Percentiles rank a stretch among this genome's conserved stretches.
Conservation (phyloP, 2,888 invertebrate species). For the Nasonia oneida region DNA sequence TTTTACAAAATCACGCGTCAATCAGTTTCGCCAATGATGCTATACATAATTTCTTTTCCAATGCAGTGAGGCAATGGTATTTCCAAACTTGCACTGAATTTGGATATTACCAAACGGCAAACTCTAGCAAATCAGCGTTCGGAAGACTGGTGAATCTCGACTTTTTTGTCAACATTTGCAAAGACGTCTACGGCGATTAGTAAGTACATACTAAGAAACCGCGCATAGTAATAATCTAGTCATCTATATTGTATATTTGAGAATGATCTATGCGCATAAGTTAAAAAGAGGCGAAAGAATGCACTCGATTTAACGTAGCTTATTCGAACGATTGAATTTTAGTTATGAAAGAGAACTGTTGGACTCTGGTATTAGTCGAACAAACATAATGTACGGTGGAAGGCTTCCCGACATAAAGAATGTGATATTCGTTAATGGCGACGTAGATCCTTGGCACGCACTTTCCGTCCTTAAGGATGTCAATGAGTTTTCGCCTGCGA, state of each 20-base stretch:
- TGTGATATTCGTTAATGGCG: slow-evolving; percentile 83
- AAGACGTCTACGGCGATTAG: slow-evolving; percentile 78
- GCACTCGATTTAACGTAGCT: not conserved
- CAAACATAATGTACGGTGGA: slow-evolving; percentile 81
- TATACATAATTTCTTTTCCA: slow-evolving; percentile 60
- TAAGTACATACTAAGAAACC: slow-evolving; percentile 63
- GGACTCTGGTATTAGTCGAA: slow-evolving; percentile 76
- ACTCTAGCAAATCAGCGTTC: slow-evolving; percentile 83
- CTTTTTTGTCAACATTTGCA: slow-evolving; percentile 80
- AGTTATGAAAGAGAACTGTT: slow-evolving; percentile 72
- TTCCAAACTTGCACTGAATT: slow-evolving; percentile 94
- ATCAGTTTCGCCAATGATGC: not conserved
- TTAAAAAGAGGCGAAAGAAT: not conserved
- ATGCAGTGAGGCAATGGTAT: slow-evolving; percentile 86
- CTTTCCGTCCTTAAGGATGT: slow-evolving; percentile 80
- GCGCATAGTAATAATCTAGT: not conserved
- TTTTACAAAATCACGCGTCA: not conserved
- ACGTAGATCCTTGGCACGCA: slow-evolving; percentile 82
- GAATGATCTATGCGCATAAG: not conserved
- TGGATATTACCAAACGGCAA: slow-evolving; percentile 90
- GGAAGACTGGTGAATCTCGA: slow-evolving; percentile 80
- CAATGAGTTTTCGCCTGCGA: slow-evolving; percentile 70
- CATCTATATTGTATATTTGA: not conserved
- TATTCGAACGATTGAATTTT: slow-evolving; percentile 34
- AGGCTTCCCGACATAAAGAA: slow-evolving; percentile 80